Percentiles rank a stretch among this genome's conserved stretches.
Evolutionary conservation across 2,113 vertebrate genomes (phyloP).

Genomic region (Hemichromis elongatus): DNA sequence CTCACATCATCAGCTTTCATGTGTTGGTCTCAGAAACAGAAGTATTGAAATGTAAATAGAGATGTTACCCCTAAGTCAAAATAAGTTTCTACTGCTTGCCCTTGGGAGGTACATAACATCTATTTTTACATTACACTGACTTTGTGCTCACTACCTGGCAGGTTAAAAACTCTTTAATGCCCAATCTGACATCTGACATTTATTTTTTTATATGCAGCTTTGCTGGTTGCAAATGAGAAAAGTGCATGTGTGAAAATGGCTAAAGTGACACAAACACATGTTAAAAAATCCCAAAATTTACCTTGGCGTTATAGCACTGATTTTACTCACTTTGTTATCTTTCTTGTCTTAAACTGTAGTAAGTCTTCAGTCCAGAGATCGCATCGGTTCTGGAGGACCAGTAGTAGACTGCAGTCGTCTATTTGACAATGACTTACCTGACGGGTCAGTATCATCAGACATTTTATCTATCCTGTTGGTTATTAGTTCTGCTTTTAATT

Average conservation of each 20-base stretch:
- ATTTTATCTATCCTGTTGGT: neutral
- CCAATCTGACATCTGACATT: neutral
- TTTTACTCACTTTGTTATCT: too few relatives aligned
- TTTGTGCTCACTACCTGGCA: neutral
- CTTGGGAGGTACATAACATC: neutral
- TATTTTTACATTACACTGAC: neutral
- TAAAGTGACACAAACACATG: neutral
- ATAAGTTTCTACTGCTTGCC: neutral
- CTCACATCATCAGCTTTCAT: neutral
- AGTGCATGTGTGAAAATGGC: neutral
- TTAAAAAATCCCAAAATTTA: too few relatives aligned
- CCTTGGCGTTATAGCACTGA: too few relatives aligned
- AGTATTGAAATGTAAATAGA: neutral
- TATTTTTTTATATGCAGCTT: neutral
- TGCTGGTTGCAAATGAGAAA: neutral
- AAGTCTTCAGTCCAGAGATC: slow-evolving; percentile 93
- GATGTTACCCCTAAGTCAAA: neutral
- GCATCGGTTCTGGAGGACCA: slow-evolving; percentile 90
- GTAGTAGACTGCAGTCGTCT: slow-evolving; percentile 95
- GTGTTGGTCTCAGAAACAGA: neutral
- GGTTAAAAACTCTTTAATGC: neutral
- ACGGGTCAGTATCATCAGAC: slow-evolving; percentile 79
- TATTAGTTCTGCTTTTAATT: neutral
- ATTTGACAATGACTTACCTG: slow-evolving; percentile 93
- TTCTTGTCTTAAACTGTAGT: slow-evolving; percentile 65